phyloP scores from a whole-genome alignment of 1,140 invertebrate species.

The Leptopilina boulardi region DNA sequence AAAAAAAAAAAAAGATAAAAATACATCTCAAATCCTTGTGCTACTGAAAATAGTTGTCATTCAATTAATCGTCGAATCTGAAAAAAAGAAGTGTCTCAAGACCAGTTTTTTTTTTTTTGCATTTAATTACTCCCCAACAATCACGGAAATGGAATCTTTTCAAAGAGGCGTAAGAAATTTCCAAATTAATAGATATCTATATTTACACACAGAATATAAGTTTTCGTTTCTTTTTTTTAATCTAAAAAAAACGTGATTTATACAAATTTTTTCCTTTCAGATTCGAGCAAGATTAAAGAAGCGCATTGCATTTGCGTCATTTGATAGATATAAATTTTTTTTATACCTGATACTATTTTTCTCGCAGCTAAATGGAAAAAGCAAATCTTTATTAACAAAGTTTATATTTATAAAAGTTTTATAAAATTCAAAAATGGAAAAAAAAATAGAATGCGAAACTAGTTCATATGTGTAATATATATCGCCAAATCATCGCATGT shows the following conservation, averaged over 20 bases:
- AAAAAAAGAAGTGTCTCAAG: neutral
- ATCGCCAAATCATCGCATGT: neutral
- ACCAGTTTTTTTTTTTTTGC: neutral
- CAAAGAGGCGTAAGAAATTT: neutral
- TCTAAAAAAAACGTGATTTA: neutral
- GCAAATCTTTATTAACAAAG: slow-evolving; percentile 21
- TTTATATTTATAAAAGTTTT: slow-evolving; percentile 9
- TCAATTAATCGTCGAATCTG: neutral
- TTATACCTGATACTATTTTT: neutral
- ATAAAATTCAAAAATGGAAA: neutral
- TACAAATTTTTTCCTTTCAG: neutral
- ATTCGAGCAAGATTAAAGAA: neutral
- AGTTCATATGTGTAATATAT: slow-evolving; percentile 1
- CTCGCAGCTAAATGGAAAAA: neutral
- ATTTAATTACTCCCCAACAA: neutral
- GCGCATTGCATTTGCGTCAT: neutral
- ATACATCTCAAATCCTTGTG: neutral
- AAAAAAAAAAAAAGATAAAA: neutral
- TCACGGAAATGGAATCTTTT: slow-evolving; percentile 8
- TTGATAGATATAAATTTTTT: neutral
- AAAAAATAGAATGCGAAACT: neutral
- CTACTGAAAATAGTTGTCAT: neutral
- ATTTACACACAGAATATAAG: no score
- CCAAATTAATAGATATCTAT: neutral
- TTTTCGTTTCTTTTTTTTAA: neutral